Percentiles rank a stretch among this genome's conserved stretches.
These are phyloP conservation scores for Himalopsyche phryganea DNA, from an alignment of 1,140 invertebrate species.

Conservation along the genomic window DNA sequence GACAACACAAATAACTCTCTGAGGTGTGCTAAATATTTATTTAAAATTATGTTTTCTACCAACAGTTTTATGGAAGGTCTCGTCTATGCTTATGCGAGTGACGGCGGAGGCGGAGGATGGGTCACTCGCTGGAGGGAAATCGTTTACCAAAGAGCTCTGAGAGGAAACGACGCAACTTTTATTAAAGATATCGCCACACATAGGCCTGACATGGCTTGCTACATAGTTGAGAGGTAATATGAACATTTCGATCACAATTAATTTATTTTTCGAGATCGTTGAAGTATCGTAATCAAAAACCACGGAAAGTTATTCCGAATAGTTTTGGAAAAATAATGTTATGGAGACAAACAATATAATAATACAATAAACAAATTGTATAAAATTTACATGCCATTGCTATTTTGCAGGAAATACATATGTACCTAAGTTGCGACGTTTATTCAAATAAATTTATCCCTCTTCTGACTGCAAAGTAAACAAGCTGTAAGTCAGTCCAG, in stretches of 20 bases:
- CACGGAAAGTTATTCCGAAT: too few relatives aligned
- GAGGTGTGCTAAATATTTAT: neutral
- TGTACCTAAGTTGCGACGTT: too few relatives aligned
- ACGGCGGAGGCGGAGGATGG: slow-evolving; percentile 32
- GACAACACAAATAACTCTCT: neutral
- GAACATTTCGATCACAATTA: neutral
- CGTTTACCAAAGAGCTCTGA: slow-evolving; percentile 44
- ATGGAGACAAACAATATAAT: too few relatives aligned
- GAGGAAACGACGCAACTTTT: slow-evolving; percentile 11
- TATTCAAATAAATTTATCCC: too few relatives aligned
- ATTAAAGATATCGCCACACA: slow-evolving; percentile 36
- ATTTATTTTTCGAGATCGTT: neutral
- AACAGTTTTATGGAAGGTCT: slow-evolving; percentile 50
- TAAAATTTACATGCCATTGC: too few relatives aligned
- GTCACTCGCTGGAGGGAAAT: slow-evolving; percentile 44
- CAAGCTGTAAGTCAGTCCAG: too few relatives aligned
- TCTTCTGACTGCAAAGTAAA: too few relatives aligned
- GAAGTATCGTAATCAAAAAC: too few relatives aligned
- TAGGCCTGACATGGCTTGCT: slow-evolving; percentile 44
- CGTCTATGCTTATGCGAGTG: slow-evolving; percentile 39
- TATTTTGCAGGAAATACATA: too few relatives aligned
- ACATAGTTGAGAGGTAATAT: slow-evolving; percentile 42
- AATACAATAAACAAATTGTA: too few relatives aligned
- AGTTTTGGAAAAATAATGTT: too few relatives aligned
- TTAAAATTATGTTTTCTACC: neutral